Evolutionary conservation across 23 tunicate genomes (phyloP).

Genomic region (Styela plicata): DNA sequence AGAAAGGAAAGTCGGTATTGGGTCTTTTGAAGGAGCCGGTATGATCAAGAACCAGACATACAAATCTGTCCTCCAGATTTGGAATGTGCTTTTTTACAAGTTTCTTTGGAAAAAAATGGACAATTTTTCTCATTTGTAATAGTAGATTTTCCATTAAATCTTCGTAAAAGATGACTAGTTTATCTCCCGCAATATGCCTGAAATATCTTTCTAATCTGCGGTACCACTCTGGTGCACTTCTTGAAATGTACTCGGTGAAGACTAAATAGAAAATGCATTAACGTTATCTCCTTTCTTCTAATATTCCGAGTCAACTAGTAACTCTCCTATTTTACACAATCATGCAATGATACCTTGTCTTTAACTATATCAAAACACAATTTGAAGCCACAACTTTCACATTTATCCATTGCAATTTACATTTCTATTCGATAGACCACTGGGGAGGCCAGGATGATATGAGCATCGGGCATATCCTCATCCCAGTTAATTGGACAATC

Average conservation of each 20-base stretch:
- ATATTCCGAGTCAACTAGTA: background rate
- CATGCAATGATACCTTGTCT: no score
- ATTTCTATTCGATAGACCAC: no score
- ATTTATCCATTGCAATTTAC: no score
- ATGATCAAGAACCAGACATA: constrained; percentile 4
- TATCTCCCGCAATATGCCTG: background rate
- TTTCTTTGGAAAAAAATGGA: background rate
- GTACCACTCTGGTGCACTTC: background rate
- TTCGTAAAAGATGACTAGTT: background rate
- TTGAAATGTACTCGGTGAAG: background rate
- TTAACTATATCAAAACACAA: no score
- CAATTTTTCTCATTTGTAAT: background rate
- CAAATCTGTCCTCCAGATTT: background rate
- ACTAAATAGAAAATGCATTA: background rate
- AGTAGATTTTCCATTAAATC: background rate
- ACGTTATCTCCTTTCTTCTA: background rate
- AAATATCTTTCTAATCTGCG: background rate
- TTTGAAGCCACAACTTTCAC: no score
- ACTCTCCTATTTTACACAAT: background rate
- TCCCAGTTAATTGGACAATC: no score
- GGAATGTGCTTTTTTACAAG: background rate
- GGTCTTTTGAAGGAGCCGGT: constrained; percentile 10
- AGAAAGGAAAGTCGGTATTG: background rate
- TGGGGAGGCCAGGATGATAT: no score
- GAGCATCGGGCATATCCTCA: no score